Conservation (phyloP, 2,797 vertebrate species). For the Sandelia bainsii region DNA sequence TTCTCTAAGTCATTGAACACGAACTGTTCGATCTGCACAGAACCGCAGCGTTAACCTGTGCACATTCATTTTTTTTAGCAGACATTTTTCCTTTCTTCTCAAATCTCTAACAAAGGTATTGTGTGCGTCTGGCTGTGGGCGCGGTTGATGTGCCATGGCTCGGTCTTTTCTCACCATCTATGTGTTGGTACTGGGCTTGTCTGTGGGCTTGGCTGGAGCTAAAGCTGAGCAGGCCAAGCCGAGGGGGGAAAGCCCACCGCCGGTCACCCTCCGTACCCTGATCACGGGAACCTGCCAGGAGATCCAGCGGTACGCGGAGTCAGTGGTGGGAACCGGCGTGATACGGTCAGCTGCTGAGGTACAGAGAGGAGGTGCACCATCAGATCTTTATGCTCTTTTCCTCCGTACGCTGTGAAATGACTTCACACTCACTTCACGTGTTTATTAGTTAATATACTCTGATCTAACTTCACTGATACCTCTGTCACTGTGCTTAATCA, state of each 20-base stretch:
- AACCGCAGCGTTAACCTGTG: conserved; percentile 6
- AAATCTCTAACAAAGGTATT: conserved; percentile 27
- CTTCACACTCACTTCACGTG: background rate
- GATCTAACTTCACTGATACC: conserved; percentile 46
- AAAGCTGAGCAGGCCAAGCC: conserved; percentile 26
- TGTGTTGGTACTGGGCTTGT: conserved; percentile 34
- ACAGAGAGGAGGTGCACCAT: conserved; percentile 20
- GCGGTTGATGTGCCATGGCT: conserved; percentile 38
- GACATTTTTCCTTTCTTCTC: conserved; percentile 6
- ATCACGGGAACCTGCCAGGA: conserved; percentile 70
- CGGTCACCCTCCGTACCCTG: conserved; percentile 65
- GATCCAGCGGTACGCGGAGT: conserved; percentile 77
- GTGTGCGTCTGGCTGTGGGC: conserved; percentile 35
- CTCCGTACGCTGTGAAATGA: conserved; percentile 20
- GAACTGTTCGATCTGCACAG: conserved; percentile 28
- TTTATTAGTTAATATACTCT: conserved; percentile 25
- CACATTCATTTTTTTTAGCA: conserved; percentile 1
- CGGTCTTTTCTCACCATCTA: conserved; percentile 43
- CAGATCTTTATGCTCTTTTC: background rate
- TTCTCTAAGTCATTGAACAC: conserved; percentile 26
- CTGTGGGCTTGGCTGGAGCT: conserved; percentile 48
- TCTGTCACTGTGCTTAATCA: conserved; percentile 46
- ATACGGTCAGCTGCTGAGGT: conserved; percentile 79
- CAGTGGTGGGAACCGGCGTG: conserved; percentile 75
- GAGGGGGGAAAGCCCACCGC: conserved; percentile 16